Conservation (phyloP, 2,888 invertebrate species). For the Metacarcinus magister region DNA sequence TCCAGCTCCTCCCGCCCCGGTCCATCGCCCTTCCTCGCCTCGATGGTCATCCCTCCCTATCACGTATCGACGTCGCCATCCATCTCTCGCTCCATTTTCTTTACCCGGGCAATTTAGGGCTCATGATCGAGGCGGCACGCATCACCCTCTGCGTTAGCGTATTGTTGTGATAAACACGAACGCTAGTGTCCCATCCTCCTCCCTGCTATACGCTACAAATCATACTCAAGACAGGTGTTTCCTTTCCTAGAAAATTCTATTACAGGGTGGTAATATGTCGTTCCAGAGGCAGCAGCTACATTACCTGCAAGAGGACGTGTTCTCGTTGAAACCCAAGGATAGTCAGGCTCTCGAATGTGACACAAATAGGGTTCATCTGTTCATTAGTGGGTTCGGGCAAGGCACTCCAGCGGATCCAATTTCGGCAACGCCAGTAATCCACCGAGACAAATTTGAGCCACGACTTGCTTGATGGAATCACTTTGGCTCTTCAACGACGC, state of each 20-base stretch:
- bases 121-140: neutral
- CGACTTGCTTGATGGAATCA: neutral
- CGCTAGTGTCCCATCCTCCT: neutral
- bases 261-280: neutral
- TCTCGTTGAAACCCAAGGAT: neutral
- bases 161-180: neutral
- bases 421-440: neutral
- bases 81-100: slow-evolving; percentile 9
- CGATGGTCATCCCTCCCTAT: slow-evolving; percentile 5
- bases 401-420: slow-evolving; percentile 8
- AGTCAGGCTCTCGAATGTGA: neutral
- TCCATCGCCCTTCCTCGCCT: neutral
- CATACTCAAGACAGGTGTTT: neutral
- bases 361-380: slow-evolving; percentile 12
- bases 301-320: neutral
- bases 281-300: neutral
- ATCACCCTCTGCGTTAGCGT: neutral
- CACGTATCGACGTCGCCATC: slow-evolving; percentile 31
- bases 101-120: neutral
- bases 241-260: neutral
- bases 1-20: neutral
- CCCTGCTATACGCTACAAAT: neutral
- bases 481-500: neutral
- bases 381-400: neutral
- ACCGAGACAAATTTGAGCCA: slow-evolving; percentile 17